phyloP scores from a whole-genome alignment of 2,888 invertebrate species.

The Ariolimax columbianus region DNA sequence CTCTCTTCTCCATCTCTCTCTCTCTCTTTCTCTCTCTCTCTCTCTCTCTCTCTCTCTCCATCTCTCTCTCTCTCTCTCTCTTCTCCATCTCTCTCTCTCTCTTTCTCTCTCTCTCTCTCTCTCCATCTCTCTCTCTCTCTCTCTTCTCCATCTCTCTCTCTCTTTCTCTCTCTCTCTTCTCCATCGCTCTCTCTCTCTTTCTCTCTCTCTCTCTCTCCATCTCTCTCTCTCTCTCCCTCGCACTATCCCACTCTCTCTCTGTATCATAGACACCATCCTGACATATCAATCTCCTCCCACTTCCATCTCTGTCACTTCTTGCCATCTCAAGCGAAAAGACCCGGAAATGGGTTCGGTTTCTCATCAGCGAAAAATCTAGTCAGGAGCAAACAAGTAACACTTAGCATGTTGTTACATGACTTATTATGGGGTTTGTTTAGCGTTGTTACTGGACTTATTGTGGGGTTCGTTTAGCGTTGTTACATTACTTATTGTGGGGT shows the following conservation, averaged over 20 bases:
- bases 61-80: neutral
- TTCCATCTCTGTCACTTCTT: neutral
- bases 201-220: conserved; percentile 23
- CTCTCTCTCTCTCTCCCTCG: neutral
- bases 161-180: neutral
- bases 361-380: neutral
- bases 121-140: neutral
- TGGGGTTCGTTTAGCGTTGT: neutral
- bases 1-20: neutral
- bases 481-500: neutral
- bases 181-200: neutral
- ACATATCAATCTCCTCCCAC: conserved; percentile 1
- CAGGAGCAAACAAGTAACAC: conserved; percentile 18
- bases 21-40: neutral
- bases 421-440: neutral
- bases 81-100: neutral
- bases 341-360: conserved; percentile 25
- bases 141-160: neutral
- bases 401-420: neutral
- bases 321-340: neutral
- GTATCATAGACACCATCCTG: neutral
- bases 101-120: neutral
- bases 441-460: neutral
- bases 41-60: neutral
- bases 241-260: neutral